Evolutionary conservation across 2,113 vertebrate genomes (phyloP).

Genomic region (Silurus meridionalis): DNA sequence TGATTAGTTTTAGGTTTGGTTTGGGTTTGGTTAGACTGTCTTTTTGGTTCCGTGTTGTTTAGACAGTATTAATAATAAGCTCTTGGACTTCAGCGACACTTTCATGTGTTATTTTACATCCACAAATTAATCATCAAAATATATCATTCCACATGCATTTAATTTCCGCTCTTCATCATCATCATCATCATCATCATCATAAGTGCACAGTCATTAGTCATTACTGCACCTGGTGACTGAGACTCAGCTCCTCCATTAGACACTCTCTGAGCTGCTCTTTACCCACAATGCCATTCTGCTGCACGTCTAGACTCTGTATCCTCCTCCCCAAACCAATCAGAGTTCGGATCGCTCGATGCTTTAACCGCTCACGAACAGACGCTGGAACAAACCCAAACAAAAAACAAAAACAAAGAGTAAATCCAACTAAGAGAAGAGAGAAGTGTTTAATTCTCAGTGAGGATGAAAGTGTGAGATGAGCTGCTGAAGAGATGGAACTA

Average conservation of each 20-base stretch:
- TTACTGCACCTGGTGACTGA: conserved; percentile 37
- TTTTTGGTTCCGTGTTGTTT: not conserved
- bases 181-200: not conserved
- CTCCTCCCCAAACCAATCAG: conserved; percentile 33
- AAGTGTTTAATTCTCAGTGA: not conserved
- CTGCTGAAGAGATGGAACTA: not conserved
- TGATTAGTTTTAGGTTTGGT: not conserved
- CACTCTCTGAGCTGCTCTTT: conserved; percentile 36
- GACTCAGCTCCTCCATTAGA: conserved; percentile 24
- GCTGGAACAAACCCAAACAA: conserved; percentile 30
- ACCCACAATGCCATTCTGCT: conserved; percentile 17
- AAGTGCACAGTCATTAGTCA: not conserved
- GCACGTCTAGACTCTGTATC: conserved; percentile 31
- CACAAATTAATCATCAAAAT: not conserved
- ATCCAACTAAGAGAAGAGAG: not conserved
- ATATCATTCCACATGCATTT: not conserved
- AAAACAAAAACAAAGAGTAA: not conserved
- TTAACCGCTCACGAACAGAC: conserved; percentile 20
- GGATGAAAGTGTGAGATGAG: not conserved
- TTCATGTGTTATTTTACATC: not conserved
- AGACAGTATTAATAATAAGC: not conserved
- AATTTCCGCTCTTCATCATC: not conserved
- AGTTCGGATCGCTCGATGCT: conserved; percentile 28
- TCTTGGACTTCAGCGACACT: not conserved
- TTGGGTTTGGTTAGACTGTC: not conserved